A percentile compares a stretch with the other conserved stretches of the same genome.
These are phyloP conservation scores for Sipunculus nudus DNA, from an alignment of 2,888 invertebrate genomes.

Conservation along the genomic window DNA sequence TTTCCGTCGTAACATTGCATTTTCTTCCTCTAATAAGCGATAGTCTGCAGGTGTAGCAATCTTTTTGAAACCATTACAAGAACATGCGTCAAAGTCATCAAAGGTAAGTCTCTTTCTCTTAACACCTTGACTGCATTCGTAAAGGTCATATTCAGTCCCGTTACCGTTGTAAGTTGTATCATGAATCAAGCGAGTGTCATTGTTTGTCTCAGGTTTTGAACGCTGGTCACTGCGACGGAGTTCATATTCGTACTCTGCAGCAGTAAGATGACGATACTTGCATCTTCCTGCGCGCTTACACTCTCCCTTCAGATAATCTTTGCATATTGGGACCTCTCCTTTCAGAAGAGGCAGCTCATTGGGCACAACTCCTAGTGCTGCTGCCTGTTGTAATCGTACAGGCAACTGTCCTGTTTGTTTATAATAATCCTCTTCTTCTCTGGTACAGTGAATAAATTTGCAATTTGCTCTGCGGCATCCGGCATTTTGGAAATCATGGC, in stretches of 20 bases:
- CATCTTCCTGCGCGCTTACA: constrained; percentile 70
- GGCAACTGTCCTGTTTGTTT: constrained; percentile 79
- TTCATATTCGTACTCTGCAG: constrained; percentile 32
- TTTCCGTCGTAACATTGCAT: constrained; percentile 74
- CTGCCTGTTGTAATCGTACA: constrained; percentile 61
- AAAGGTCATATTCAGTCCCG: too few species aligned
- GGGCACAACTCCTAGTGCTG: constrained; percentile 52
- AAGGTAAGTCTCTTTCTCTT: too few species aligned
- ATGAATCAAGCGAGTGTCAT: too few species aligned
- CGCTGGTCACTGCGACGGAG: too few species aligned
- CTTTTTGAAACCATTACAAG: constrained; percentile 40
- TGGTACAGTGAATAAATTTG: constrained; percentile 80
- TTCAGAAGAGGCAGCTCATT: constrained; percentile 49
- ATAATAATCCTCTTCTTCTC: constrained; percentile 78
- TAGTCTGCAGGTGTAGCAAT: constrained; percentile 33
- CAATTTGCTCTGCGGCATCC: constrained; percentile 79
- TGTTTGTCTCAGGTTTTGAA: too few species aligned
- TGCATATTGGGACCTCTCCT: constrained; percentile 70
- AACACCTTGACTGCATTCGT: too few species aligned
- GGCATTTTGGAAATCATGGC: constrained; percentile 77
- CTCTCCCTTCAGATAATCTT: constrained; percentile 72
- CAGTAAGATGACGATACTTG: constrained; percentile 68
- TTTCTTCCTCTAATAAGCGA: constrained; percentile 73
- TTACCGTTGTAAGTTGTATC: too few species aligned
- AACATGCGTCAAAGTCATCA: constrained; percentile 41